Evolutionary conservation across 2,113 vertebrate species (phyloP), one percentile per base, ranked within the genome.

Genomic region (Chionomys nivalis): DNA sequence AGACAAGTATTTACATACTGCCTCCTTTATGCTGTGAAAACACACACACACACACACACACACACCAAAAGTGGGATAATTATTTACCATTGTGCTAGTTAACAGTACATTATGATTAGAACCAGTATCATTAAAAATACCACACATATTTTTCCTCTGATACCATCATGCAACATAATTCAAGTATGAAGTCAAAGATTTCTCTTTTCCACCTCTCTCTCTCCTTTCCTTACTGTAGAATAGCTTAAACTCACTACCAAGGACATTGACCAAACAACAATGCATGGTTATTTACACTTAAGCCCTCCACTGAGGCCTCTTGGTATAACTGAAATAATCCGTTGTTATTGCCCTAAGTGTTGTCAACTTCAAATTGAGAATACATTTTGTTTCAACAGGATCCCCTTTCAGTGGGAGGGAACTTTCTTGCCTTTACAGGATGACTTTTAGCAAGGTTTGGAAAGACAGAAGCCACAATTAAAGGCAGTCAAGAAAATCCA

Each of bases 401-500:
- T 44, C 28, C 42, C 10, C 52, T 86, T 93, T 85, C 86, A 42
- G 72, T 33, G 19, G 58, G 39, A 55, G n/a, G 73, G 52, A 28
- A 28, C 13, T 89, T 77, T 83, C 12, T 73, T 90, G 39, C 10
- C 72, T 58, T 75, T 88, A 87, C 52, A 66, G 11, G 65, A 77
- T 55, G 16, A 89, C 78, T 87, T 91, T 63, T 36, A 95, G 47
- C 11, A 86, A 76, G 94, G 85, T 85, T n/a, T 83, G 81, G 90
- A 92, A 95, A 24, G 68, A 90, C 0, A 77, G 66, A 93, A 89
- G 65, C 76, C 9, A 39, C n/a, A 66, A 61, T 83, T 79, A n/a
- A n/a, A 33, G 24, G 63, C 82, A 95, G 89, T 52, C 72, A 95
- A 95, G 86, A 44, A 75, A 94, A 93, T 90, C 58, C 39, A 39